Evolutionary conservation across 2,888 invertebrate genomes (phyloP).

Genomic region (Dryomyza anilis): DNA sequence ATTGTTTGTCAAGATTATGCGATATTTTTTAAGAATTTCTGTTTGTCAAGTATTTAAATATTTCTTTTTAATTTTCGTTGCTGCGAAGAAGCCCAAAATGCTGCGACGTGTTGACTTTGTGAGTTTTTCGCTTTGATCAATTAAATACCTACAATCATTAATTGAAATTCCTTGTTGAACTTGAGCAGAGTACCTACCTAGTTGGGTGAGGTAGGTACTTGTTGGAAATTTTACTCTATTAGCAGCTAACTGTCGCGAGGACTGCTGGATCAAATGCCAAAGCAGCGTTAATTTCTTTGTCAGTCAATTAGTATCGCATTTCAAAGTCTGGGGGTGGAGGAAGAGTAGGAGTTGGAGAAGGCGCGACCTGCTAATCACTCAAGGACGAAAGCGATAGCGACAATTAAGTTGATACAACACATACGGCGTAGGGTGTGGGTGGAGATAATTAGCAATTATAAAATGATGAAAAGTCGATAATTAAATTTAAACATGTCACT

Average conservation of each 20-base stretch:
- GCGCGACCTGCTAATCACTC: slow-evolving; percentile 10
- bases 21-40: slow-evolving; percentile 6
- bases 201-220: too few species aligned
- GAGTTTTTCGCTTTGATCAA: slow-evolving; percentile 21
- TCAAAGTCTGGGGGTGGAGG: not conserved
- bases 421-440: not conserved
- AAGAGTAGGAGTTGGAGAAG: too few species aligned
- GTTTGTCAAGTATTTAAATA: slow-evolving; percentile 14
- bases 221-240: too few species aligned
- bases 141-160: slow-evolving; percentile 15
- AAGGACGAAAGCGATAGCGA: not conserved
- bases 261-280: not conserved
- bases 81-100: too few species aligned
- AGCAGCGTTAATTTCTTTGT: not conserved
- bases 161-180: slow-evolving; percentile 6
- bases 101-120: slow-evolving; percentile 2
- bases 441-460: not conserved
- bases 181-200: not conserved
- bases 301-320: slow-evolving; percentile 21
- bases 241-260: too few species aligned
- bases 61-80: not conserved
- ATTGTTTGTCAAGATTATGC: slow-evolving; percentile 13
- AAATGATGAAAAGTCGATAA: not conserved
- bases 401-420: slow-evolving; percentile 8
- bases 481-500: too few species aligned